phyloP scores from a whole-genome alignment of 2,113 vertebrate genomes.

The Cranoglanis bouderius region DNA sequence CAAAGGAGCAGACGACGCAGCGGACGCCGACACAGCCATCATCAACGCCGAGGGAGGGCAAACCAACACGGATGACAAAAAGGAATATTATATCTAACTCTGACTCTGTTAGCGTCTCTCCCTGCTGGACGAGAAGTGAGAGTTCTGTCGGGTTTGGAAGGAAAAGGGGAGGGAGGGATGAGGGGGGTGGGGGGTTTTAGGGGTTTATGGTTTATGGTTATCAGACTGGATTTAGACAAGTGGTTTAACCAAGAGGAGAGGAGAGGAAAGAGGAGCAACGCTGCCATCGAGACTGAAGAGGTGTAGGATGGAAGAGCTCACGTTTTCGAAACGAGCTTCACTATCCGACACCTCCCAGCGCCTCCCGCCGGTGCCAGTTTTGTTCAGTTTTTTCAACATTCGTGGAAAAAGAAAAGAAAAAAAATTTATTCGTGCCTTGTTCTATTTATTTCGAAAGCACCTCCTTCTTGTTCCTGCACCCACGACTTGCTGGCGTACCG shows the following conservation, averaged over 20 bases:
- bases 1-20: slow-evolving; percentile 97
- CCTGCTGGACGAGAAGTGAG: slow-evolving; percentile 47
- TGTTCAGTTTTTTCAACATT: slow-evolving; percentile 85
- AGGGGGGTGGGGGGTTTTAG: slow-evolving; percentile 22
- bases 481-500: slow-evolving; percentile 51
- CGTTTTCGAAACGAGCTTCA: slow-evolving; percentile 78
- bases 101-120: slow-evolving; percentile 35
- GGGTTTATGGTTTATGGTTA: slow-evolving; percentile 15
- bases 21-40: slow-evolving; percentile 98
- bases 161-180: slow-evolving; percentile 21
- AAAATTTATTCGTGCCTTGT: slow-evolving; percentile 92
- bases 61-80: slow-evolving; percentile 98
- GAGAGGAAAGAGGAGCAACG: slow-evolving; percentile 14
- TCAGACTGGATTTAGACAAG: slow-evolving; percentile 37
- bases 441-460: slow-evolving; percentile 76
- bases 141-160: slow-evolving; percentile 37
- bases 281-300: slow-evolving; percentile 61
- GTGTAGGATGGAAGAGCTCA: slow-evolving; percentile 77
- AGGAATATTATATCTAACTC: slow-evolving; percentile 94
- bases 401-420: slow-evolving; percentile 60
- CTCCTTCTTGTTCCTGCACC: slow-evolving; percentile 54
- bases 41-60: slow-evolving; percentile 99
- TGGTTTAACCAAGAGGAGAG: slow-evolving; percentile 17
- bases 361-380: slow-evolving; percentile 79
- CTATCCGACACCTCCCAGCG: slow-evolving; percentile 86